Percentiles rank a stretch among this genome's conserved stretches.
phyloP scores from a whole-genome alignment of 2,113 vertebrate genomes.

The Drymodes brunneopygia region DNA sequence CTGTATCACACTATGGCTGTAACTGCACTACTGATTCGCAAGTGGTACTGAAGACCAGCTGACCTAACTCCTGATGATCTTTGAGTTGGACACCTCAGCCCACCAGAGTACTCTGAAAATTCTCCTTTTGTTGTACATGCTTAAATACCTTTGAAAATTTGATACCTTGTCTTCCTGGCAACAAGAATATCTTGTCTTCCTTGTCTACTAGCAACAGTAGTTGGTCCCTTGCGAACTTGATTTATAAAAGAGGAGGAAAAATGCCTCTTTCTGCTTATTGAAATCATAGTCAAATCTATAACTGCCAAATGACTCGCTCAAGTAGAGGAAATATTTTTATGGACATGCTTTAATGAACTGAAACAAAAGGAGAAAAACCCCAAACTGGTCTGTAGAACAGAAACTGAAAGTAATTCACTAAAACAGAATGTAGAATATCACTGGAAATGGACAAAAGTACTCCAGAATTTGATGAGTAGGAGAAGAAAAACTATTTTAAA shows the following conservation, averaged over 20 bases:
- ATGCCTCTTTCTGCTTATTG: neutral
- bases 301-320: neutral
- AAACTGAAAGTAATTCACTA: constrained; percentile 36
- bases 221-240: neutral
- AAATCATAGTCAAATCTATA: neutral
- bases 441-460: neutral
- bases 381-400: neutral
- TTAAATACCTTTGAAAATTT: neutral
- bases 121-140: neutral
- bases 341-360: neutral
- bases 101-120: neutral
- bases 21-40: neutral
- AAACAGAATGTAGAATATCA: neutral
- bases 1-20: neutral
- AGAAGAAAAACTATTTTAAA: neutral
- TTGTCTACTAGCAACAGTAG: neutral
- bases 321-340: neutral
- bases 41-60: neutral
- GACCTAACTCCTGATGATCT: neutral
- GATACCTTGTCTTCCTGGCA: neutral
- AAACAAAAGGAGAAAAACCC: neutral
- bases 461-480: neutral
- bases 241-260: neutral
- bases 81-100: neutral
- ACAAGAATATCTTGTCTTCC: neutral